Evolutionary conservation across 2,113 vertebrate genomes (phyloP).

Genomic region (Oophaga pumilio): DNA sequence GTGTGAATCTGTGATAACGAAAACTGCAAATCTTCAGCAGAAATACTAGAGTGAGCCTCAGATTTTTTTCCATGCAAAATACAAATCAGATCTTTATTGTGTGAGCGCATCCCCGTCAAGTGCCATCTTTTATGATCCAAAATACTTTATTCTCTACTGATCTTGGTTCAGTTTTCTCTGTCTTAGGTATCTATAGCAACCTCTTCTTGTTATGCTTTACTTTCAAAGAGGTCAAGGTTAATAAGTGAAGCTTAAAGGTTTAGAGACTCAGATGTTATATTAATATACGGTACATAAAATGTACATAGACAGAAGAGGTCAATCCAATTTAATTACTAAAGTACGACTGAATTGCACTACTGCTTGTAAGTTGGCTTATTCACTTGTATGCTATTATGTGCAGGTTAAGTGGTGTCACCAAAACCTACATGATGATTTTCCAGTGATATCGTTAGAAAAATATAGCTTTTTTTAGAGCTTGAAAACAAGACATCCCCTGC

Average conservation of each 20-base stretch:
- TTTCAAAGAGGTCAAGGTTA: conserved; percentile 10
- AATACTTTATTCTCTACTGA: background rate
- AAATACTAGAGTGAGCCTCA: no score
- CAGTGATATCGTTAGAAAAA: conserved; percentile 4
- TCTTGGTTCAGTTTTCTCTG: background rate
- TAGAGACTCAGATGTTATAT: conserved; percentile 12
- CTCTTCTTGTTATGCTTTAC: conserved; percentile 16
- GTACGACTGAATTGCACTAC: background rate
- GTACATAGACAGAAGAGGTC: conserved; percentile 21
- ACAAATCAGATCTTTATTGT: no score
- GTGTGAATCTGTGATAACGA: no score
- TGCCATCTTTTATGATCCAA: background rate
- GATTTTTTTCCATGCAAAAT: no score
- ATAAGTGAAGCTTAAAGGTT: conserved; percentile 29
- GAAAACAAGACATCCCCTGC: background rate
- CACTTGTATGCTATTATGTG: conserved; percentile 11
- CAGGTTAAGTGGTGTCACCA: conserved; percentile 23
- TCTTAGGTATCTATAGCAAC: conserved; percentile 15
- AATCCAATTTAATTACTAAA: conserved; percentile 33
- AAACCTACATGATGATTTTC: conserved; percentile 12
- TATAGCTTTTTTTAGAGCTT: background rate
- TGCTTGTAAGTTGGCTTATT: conserved; percentile 11
- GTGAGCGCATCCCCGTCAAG: background rate
- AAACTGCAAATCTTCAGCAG: no score
- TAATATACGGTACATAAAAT: conserved; percentile 6